Base-by-base conservation (phyloP, 2,113 vertebrate species). In the Cromileptes altivelis region DNA sequence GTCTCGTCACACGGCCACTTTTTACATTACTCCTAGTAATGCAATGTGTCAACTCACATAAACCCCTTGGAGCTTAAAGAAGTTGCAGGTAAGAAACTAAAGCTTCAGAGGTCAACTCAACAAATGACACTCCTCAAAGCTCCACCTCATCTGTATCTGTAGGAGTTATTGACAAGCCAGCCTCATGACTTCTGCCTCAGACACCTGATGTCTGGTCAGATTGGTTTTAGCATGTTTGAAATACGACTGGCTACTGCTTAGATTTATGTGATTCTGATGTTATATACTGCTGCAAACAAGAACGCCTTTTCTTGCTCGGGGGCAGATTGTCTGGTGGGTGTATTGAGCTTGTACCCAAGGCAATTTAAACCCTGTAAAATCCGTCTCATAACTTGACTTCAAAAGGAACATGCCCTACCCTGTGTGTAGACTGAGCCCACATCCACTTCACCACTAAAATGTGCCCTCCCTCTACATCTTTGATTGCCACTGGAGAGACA, bases 361-460 rank as follows among this genome's bases (percentile, higher is more conserved):
- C 33, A 15, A 72, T 78, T 64, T 60, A 68, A 86, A 82, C 60
- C 68, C 17, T 56, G 17, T 89, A 83, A 92, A 89, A 88, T 37
- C 9, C n/a, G 47, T 73, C 50, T 82, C 64, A 81, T 81, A 80
- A 84, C 42, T 82, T 42, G 1, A 85, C 85, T 80, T 82, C 58
- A 73, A 37, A 87, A 78, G 69, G 82, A 23, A 55, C 23, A 50
- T 73, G 64, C 76, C 57, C 62, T 62, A 21, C 56, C 65, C 50
- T 49, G 33, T 69, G 80, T 79, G 45, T 49, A 86, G 55, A 78
- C 56, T 40, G 77, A 81, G 56, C 57, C 65, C 68, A 76, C 63
- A 68, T 81, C 70, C 27, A 68, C 69, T 23, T 33, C 17, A 23
- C 55, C 56, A 68, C 58, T 52, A 69, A 80, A 15, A 62, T 52